Evolutionary conservation across 2,888 invertebrate genomes (phyloP), one percentile per base, ranked within the genome.

Genomic region (Hybos culiciformis): DNA sequence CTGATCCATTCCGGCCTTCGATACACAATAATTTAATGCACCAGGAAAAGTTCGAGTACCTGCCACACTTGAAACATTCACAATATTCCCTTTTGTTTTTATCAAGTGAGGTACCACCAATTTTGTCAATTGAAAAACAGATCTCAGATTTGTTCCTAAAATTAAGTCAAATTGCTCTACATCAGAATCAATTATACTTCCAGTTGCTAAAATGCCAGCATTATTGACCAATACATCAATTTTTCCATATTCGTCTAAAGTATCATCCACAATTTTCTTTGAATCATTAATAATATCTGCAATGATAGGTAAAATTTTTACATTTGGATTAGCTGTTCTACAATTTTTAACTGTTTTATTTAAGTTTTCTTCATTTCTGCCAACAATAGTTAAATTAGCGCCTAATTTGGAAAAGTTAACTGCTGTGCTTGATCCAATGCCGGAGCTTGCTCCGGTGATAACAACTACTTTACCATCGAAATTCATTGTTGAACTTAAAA

Each of bases 1-100:
- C 60, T 94, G 93, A 68, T 97, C 96, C 11, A 94, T 61, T 3
- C 92, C 91, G 20, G 90, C 74, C 70, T 97, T 97, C 4, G 91
- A 90, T 73, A 94, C 80, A 53, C 80, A 79, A 61, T 97, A 97
- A 8, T 87, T 80, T 31, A 92, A 66, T n/a, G 87, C 78, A 42
- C 82, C 82, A 1, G 90, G 77, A 58, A 93, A 93, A 47, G 92
- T 77, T 62, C 92, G 71, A 14, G 87, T 56, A 6, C 94, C 94
- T 49, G 81, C 83, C 1, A 93, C 85, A 62, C 92, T 92, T 11
- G 93, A 93, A 0, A 96, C 85, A 64, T 96, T 96, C 0, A 96
- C 88, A 52, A 92, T 78, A 51, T 75, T 83, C 15, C 91, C 91
- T 62, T 85, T 80, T 1, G 77, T 74, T 64, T 77, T 69, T 4